These are phyloP conservation scores for Ptychoptera contaminata DNA, from an alignment of 2,888 invertebrate genomes.

Conservation along the genomic window DNA sequence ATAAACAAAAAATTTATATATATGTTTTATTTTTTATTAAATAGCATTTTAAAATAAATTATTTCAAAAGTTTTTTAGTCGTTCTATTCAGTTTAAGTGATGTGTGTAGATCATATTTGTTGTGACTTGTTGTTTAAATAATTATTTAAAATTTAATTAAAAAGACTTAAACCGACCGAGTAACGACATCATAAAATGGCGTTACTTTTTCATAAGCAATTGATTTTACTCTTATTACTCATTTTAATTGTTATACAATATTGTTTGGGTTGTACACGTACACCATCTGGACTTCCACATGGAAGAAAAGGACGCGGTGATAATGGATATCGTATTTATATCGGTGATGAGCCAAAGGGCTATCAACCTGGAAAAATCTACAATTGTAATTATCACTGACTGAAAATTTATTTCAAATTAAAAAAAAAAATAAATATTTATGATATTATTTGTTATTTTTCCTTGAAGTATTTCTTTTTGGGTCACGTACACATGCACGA, in stretches of 20 bases:
- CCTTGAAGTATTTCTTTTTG: constrained; percentile 44
- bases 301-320: constrained; percentile 55
- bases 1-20: no score
- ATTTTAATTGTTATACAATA: background rate
- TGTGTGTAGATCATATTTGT: no score
- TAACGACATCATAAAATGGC: no score
- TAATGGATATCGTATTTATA: constrained; percentile 68
- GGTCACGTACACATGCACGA: constrained; percentile 45
- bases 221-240: background rate
- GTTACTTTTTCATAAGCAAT: no score
- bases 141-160: no score
- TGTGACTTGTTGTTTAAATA: no score
- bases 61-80: no score
- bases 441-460: constrained; percentile 8
- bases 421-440: background rate
- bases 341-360: constrained; percentile 63
- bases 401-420: constrained; percentile 1
- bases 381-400: constrained; percentile 37
- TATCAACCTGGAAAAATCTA: constrained; percentile 74
- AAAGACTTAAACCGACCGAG: no score
- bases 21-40: no score
- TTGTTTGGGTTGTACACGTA: constrained; percentile 21
- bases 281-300: constrained; percentile 25
- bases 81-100: no score
- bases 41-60: no score